phyloP scores from a whole-genome alignment of 2,797 vertebrate species.

The Dromococcyx pavoninus region DNA sequence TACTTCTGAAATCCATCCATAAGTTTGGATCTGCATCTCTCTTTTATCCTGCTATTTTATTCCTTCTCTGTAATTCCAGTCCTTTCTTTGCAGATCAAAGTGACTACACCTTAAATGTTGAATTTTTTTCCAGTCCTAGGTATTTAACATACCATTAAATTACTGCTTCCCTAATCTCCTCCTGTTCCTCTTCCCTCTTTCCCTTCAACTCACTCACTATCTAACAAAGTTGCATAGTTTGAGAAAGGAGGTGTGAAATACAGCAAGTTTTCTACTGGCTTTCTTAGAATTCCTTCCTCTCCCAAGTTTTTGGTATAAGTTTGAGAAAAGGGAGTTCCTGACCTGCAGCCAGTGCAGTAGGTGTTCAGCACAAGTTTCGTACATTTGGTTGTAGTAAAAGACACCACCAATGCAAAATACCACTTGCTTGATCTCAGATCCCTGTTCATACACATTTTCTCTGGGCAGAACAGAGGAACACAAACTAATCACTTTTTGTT shows the following conservation, averaged over 20 bases:
- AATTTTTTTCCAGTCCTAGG: background rate
- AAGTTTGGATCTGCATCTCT: background rate
- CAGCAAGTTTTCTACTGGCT: background rate
- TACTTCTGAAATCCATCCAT: background rate
- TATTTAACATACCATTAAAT: background rate
- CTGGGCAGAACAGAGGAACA: background rate
- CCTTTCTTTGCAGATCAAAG: background rate
- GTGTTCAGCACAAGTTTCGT: background rate
- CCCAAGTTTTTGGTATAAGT: background rate
- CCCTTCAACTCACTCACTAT: background rate
- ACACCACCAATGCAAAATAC: background rate
- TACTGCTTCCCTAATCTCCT: background rate
- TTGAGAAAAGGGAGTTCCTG: background rate
- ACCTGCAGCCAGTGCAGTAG: too few species aligned
- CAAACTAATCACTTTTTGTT: background rate
- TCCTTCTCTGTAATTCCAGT: background rate
- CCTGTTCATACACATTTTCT: background rate
- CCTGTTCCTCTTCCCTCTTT: background rate
- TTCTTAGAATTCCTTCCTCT: background rate
- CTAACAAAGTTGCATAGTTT: background rate
- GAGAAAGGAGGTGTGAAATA: background rate
- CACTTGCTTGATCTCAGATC: background rate
- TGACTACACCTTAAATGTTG: background rate
- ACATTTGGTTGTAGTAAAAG: background rate
- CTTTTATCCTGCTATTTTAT: background rate